Percentiles rank a stretch among this genome's conserved stretches.
These are phyloP conservation scores for Zonotrichia leucophrys DNA, from an alignment of 2,113 vertebrate genomes.

Conservation along the genomic window DNA sequence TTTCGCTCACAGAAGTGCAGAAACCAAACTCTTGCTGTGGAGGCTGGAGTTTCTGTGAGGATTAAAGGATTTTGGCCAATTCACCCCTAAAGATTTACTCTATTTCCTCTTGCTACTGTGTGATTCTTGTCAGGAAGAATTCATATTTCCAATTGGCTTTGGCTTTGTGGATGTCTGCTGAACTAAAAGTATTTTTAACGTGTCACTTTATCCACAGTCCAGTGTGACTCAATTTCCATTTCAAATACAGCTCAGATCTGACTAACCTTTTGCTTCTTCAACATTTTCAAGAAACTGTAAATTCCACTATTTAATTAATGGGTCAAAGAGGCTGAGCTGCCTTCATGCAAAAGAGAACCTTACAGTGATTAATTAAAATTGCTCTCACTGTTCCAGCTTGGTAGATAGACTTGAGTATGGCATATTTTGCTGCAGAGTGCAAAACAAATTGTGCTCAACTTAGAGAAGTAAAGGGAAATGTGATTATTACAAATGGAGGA, in stretches of 20 bases:
- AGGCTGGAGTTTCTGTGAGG: not conserved
- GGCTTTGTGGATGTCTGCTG: not conserved
- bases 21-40: not conserved
- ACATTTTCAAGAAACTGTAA: slow-evolving; percentile 60
- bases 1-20: not conserved
- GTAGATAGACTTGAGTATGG: not conserved
- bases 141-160: not conserved
- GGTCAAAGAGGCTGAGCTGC: slow-evolving; percentile 48
- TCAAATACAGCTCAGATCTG: slow-evolving; percentile 56
- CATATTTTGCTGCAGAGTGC: slow-evolving; percentile 2
- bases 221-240: slow-evolving; percentile 51
- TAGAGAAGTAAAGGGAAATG: not conserved
- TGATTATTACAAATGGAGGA: not conserved
- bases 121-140: not conserved
- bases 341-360: slow-evolving; percentile 54
- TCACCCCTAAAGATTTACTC: not conserved
- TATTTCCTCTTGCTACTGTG: not conserved
- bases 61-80: not conserved
- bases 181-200: not conserved
- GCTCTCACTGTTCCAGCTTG: slow-evolving; percentile 26
- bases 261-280: slow-evolving; percentile 57
- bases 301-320: slow-evolving; percentile 70
- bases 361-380: slow-evolving; percentile 66
- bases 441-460: slow-evolving; percentile 9
- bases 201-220: not conserved